Percentiles rank a stretch among this genome's conserved stretches.
Conservation (phyloP, 1,140 invertebrate genomes). For the Drosophila carrolli region DNA sequence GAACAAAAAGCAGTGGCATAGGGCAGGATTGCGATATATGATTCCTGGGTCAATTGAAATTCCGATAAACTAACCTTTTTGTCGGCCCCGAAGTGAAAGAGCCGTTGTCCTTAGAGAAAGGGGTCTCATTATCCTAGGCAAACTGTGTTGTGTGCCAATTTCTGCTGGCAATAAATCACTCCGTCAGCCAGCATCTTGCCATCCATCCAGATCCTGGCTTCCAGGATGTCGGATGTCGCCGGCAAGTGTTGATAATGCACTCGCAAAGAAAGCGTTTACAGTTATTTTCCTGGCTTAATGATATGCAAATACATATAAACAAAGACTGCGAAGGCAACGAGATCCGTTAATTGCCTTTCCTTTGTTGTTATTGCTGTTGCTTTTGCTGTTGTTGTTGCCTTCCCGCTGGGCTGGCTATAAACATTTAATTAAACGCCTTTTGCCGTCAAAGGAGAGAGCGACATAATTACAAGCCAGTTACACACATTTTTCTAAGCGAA, state of each 20-base stretch:
- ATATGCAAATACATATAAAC: conserved; percentile 79
- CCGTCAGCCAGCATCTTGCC: conserved; percentile 3
- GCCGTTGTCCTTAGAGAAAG: neutral
- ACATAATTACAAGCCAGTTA: conserved; percentile 79
- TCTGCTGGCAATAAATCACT: conserved; percentile 40
- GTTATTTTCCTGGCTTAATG: conserved; percentile 65
- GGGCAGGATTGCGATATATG: neutral
- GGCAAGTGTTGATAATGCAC: conserved; percentile 74
- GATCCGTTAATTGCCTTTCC: conserved; percentile 66
- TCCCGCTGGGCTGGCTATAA: conserved; percentile 57
- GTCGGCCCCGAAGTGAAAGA: neutral
- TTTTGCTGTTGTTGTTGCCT: conserved; percentile 10
- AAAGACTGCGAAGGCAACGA: conserved; percentile 47
- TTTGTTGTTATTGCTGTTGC: conserved; percentile 38
- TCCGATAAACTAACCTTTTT: conserved; percentile 9
- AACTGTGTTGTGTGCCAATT: conserved; percentile 42
- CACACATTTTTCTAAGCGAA: conserved; percentile 69
- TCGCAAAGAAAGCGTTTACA: conserved; percentile 55
- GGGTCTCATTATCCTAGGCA: conserved; percentile 38
- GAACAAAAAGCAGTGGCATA: conserved; percentile 7
- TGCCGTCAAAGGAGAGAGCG: conserved; percentile 59
- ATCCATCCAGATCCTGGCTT: neutral
- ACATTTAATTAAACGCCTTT: conserved; percentile 82
- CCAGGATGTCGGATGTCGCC: conserved; percentile 31
- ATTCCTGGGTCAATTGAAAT: conserved; percentile 39